phyloP scores from a whole-genome alignment of 1,140 invertebrate genomes.

The Lepidotrigona ventralis region DNA sequence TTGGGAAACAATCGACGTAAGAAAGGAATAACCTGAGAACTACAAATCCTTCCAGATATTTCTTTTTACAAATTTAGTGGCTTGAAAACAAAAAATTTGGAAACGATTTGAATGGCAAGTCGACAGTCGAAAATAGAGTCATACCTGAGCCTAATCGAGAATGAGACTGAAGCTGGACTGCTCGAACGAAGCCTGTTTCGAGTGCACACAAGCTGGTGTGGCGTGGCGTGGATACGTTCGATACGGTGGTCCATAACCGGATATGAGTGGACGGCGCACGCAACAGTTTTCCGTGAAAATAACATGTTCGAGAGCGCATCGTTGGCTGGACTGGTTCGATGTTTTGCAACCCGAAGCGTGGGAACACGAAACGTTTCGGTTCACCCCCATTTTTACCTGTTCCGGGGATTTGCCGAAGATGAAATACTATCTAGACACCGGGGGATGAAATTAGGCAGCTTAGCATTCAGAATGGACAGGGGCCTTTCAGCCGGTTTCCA shows the following conservation, averaged over 20 bases:
- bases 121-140: not conserved
- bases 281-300: slow-evolving; percentile 61
- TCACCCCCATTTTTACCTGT: slow-evolving; percentile 69
- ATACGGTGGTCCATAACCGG: slow-evolving; percentile 58
- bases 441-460: slow-evolving; percentile 68
- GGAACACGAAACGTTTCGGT: slow-evolving; percentile 55
- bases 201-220: no score
- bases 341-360: slow-evolving; percentile 68
- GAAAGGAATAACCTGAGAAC: no score
- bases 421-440: slow-evolving; percentile 66
- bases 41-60: no score
- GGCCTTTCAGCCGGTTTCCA: slow-evolving; percentile 54
- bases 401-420: slow-evolving; percentile 64
- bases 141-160: not conserved
- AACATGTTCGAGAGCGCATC: slow-evolving; percentile 50
- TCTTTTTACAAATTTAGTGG: no score
- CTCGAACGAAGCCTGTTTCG: not conserved
- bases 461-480: slow-evolving; percentile 63
- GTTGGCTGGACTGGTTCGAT: slow-evolving; percentile 39
- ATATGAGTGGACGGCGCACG: slow-evolving; percentile 54
- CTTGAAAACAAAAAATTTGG: no score
- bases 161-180: not conserved
- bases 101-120: not conserved
- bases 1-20: no score
- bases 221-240: not conserved